Evolutionary conservation across 1,140 invertebrate species (phyloP), one percentile per base, ranked within the genome.

Genomic region (Ptiloglossa arizonensis): DNA sequence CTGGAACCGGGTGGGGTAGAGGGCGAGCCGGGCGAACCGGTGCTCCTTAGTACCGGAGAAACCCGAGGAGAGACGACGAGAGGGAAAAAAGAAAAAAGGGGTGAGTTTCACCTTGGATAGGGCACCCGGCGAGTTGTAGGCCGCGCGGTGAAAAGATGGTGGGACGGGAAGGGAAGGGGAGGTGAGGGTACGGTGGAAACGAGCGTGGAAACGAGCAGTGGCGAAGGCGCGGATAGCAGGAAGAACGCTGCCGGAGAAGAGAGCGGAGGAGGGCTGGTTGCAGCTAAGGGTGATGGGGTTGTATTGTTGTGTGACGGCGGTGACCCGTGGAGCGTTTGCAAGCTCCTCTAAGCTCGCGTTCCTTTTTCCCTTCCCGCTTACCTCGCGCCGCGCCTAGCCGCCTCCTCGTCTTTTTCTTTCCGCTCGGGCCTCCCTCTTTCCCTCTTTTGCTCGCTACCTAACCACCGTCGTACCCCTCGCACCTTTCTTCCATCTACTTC

Each of bases 291-390:
- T 77, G 87, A 86, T 87, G 86, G 83, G 80, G 80, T 89, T 87
- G 88, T 87, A 88, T 89, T 89, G 88, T 89, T 86, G 82, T 84
- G 81, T 75, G 82, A 89, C 83, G 87, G 79, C 85, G 84, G 83
- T 90, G 88, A 89, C 87, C 87, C 85, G 83, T 82, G 83, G 82
- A 89, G 70, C 85, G 86, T 85, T 90, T 80, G 77, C 84, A 74
- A 87, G 78, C 80, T 83, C 81, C 59, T 80, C 81, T 56, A 81
- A 81, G 80, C 71, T 84, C 72, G 68, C 70, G 41, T 69, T 68
- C 74, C 72, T 60, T 81, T n/a, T 75, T 81, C 46, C 62, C 24
- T 72, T 50, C 50, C 57, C 27, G 19, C n/a, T n/a, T n/a, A n/a
- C n/a, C n/a, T n/a, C n/a, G n/a, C n/a, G n/a, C n/a, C n/a, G n/a